These are phyloP conservation scores for Zaprionus gabonicus DNA, from an alignment of 1,140 invertebrate species.

Conservation along the genomic window DNA sequence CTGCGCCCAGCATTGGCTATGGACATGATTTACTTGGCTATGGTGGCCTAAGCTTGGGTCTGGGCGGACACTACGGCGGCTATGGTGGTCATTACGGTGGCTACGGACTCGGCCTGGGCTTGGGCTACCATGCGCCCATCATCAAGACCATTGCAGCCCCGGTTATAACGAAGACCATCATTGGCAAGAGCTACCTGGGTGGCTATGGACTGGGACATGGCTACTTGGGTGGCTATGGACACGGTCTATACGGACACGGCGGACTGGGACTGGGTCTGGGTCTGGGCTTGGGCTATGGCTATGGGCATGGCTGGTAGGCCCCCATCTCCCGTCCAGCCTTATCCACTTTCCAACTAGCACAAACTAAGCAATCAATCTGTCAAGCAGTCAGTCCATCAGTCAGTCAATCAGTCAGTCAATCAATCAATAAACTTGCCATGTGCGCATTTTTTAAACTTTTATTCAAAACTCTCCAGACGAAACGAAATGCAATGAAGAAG, in stretches of 20 bases:
- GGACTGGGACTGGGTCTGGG: conserved; percentile 65
- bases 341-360: conserved; percentile 9
- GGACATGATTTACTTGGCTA: conserved; percentile 65
- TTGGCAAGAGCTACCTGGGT: conserved; percentile 72
- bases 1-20: conserved; percentile 59
- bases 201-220: conserved; percentile 69
- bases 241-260: conserved; percentile 63
- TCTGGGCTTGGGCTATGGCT: conserved; percentile 65
- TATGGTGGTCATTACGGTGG: conserved; percentile 52
- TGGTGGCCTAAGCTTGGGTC: conserved; percentile 49
- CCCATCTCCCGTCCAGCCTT: background rate
- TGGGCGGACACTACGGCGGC: conserved; percentile 49
- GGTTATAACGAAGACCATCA: conserved; percentile 75
- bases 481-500: conserved; percentile 29
- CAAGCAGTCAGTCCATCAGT: conserved; percentile 28
- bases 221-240: conserved; percentile 65
- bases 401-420: conserved; percentile 34
- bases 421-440: conserved; percentile 1
- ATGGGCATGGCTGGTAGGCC: conserved; percentile 52
- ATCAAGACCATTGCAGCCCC: conserved; percentile 56
- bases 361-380: conserved; percentile 36
- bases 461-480: conserved; percentile 29
- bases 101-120: conserved; percentile 45
- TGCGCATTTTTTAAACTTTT: conserved; percentile 26
- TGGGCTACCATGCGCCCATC: conserved; percentile 64